Conservation (phyloP, 2,888 invertebrate species). For the Papilio protenor region DNA sequence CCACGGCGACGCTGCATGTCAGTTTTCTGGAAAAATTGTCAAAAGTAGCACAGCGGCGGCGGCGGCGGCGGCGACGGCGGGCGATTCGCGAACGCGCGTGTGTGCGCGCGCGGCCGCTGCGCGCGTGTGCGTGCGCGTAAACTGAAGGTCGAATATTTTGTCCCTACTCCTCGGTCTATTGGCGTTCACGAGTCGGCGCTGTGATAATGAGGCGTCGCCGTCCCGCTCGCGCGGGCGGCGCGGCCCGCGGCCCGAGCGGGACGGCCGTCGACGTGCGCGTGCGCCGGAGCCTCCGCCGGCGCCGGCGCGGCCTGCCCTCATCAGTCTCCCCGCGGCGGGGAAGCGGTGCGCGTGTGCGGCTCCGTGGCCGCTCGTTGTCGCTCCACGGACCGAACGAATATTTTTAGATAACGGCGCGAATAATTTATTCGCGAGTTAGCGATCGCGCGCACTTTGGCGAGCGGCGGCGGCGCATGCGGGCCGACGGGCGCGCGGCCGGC, state of each 20-base stretch:
- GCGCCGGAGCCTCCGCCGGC: slow-evolving; percentile 80
- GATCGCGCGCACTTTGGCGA: slow-evolving; percentile 81
- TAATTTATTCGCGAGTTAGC: slow-evolving; percentile 82
- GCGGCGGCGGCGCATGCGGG: slow-evolving; percentile 75
- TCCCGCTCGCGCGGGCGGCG: slow-evolving; percentile 70
- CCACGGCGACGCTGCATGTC: slow-evolving; percentile 78
- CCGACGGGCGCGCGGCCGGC: slow-evolving; percentile 60
- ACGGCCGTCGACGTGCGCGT: slow-evolving; percentile 75
- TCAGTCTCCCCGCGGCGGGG: slow-evolving; percentile 84
- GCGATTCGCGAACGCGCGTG: slow-evolving; percentile 64
- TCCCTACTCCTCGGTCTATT: slow-evolving; percentile 84
- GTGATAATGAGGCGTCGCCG: slow-evolving; percentile 77
- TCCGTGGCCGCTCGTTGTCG: slow-evolving; percentile 68
- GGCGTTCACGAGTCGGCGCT: slow-evolving; percentile 81
- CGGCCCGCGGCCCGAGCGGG: slow-evolving; percentile 63
- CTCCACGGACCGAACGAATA: slow-evolving; percentile 79
- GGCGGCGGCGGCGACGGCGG: slow-evolving; percentile 65
- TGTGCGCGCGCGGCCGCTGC: slow-evolving; percentile 65
- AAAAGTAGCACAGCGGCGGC: slow-evolving; percentile 79
- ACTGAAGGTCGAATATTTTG: slow-evolving; percentile 84
- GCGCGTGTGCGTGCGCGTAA: slow-evolving; percentile 76
- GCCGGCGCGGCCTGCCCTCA: slow-evolving; percentile 81
- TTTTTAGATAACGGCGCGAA: slow-evolving; percentile 83
- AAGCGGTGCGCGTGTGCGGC: slow-evolving; percentile 80
- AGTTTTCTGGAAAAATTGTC: slow-evolving; percentile 83